Conservation (phyloP, 2,888 invertebrate species). For the Tethea ocularis region DNA sequence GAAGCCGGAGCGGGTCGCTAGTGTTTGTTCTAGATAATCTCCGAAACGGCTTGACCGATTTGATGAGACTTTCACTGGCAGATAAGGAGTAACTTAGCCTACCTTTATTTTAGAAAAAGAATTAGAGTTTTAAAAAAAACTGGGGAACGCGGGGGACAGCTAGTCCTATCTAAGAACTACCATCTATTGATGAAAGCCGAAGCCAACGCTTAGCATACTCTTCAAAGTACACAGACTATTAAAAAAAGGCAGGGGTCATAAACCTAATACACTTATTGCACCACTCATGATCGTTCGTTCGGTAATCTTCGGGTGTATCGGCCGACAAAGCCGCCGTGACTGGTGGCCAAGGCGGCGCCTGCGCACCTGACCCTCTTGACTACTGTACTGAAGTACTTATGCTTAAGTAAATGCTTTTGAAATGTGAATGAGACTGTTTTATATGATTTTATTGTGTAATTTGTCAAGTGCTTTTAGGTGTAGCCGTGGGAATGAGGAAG, state of each 20-base stretch:
- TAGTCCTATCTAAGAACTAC: neutral
- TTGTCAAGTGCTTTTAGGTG: neutral
- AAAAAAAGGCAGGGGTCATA: constrained; percentile 10
- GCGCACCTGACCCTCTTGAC: constrained; percentile 60
- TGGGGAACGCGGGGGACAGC: no score
- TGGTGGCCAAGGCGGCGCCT: constrained; percentile 41
- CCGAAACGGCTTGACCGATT: no score
- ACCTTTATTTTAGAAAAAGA: no score
- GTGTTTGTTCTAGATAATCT: no score
- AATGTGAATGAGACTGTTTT: constrained; percentile 13
- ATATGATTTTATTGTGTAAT: neutral
- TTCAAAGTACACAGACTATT: neutral
- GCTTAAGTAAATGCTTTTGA: constrained; percentile 16
- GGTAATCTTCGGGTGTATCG: constrained; percentile 32
- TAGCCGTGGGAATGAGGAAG: neutral
- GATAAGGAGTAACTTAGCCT: no score
- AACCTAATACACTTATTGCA: constrained; percentile 6
- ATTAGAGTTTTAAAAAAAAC: no score
- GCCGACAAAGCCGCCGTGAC: constrained; percentile 48
- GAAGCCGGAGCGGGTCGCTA: no score
- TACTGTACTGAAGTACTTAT: constrained; percentile 17
- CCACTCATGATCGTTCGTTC: constrained; percentile 21
- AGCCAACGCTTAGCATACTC: neutral
- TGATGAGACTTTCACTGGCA: no score
- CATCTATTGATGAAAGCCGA: constrained; percentile 3